Percentiles rank a stretch among this genome's conserved stretches.
These are phyloP conservation scores for Heteromormyrus szaboi DNA, from an alignment of 2,797 vertebrate species.

Conservation along the genomic window DNA sequence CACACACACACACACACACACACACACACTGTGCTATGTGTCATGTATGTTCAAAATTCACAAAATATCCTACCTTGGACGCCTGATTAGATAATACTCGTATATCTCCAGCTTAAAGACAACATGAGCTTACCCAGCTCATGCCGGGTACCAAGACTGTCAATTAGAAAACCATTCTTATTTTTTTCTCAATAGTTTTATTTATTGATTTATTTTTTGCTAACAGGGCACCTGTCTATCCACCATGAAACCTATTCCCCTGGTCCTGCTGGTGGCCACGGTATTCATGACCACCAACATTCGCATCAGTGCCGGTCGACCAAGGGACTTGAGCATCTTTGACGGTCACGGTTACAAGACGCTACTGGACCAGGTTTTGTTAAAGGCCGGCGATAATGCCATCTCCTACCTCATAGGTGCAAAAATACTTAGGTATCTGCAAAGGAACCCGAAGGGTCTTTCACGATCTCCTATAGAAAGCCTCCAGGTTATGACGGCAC, in stretches of 20 bases:
- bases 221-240: slow-evolving; percentile 34
- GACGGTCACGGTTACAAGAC: slow-evolving; percentile 45
- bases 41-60: not conserved
- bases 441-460: slow-evolving; percentile 30
- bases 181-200: not conserved
- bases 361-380: slow-evolving; percentile 48
- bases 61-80: not conserved
- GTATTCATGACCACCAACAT: slow-evolving; percentile 56
- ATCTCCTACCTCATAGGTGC: slow-evolving; percentile 50
- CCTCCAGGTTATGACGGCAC: slow-evolving; percentile 29
- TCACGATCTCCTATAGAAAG: slow-evolving; percentile 26
- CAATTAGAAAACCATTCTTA: not conserved
- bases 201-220: not conserved
- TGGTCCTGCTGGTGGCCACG: slow-evolving; percentile 60
- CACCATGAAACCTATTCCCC: slow-evolving; percentile 60
- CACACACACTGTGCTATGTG: not conserved
- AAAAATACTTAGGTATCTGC: slow-evolving; percentile 47
- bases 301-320: slow-evolving; percentile 52
- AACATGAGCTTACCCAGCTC: too few relatives aligned
- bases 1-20: not conserved
- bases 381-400: slow-evolving; percentile 46
- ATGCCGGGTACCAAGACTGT: not conserved
- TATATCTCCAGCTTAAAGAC: not conserved
- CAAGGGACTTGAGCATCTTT: slow-evolving; percentile 46
- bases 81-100: not conserved